Evolutionary conservation across 2,113 vertebrate species (phyloP).

Genomic region (Delphinapterus leucas): DNA sequence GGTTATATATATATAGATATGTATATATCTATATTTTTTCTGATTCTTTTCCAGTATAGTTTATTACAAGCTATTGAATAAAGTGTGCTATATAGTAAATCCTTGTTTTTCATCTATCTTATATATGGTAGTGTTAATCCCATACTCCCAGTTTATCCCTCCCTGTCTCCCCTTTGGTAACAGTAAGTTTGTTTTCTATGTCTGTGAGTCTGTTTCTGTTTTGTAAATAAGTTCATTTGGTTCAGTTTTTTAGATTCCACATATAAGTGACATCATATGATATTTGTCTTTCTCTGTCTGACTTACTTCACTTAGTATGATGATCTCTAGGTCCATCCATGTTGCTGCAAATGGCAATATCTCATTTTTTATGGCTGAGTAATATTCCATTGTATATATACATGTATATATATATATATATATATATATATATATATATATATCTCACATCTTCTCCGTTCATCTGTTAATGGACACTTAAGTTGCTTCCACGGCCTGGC

Average conservation of each 20-base stretch:
- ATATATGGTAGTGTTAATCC: neutral
- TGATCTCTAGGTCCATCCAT: neutral
- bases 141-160: neutral
- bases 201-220: neutral
- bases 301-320: neutral
- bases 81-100: neutral
- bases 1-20: neutral
- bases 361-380: neutral
- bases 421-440: neutral
- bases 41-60: neutral
- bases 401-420: neutral
- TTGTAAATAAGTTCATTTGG: neutral
- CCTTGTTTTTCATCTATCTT: neutral
- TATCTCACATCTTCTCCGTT: neutral
- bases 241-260: neutral
- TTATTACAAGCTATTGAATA: neutral
- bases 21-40: too few relatives aligned
- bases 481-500: neutral
- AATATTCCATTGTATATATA: neutral
- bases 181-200: neutral
- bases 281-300: neutral
- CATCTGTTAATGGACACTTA: neutral
- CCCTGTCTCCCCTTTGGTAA: neutral
- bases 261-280: neutral
- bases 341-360: neutral